These are phyloP conservation scores for Oncorhynchus keta DNA, from an alignment of 2,113 vertebrate species.

Conservation along the genomic window DNA sequence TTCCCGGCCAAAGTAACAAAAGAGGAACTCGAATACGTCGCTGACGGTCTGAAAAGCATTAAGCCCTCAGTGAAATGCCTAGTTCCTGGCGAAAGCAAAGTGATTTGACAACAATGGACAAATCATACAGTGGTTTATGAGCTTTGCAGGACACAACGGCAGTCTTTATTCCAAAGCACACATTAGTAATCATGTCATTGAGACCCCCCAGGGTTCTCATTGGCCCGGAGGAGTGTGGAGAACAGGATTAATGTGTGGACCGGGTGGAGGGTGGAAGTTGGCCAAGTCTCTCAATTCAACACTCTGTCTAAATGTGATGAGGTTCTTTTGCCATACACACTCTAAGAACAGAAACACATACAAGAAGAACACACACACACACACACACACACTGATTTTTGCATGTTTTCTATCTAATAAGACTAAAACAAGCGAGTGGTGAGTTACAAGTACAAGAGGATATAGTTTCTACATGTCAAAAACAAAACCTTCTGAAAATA, in stretches of 20 bases:
- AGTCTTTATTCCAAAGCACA: slow-evolving; percentile 69
- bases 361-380: not conserved
- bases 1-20: slow-evolving; percentile 63
- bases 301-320: not conserved
- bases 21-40: slow-evolving; percentile 68
- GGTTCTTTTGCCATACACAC: not conserved
- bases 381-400: not conserved
- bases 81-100: slow-evolving; percentile 66
- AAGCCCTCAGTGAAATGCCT: slow-evolving; percentile 66
- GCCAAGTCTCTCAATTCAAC: not conserved
- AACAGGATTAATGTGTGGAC: slow-evolving; percentile 71
- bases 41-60: slow-evolving; percentile 64
- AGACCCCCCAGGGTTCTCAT: slow-evolving; percentile 63
- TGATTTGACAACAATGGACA: slow-evolving; percentile 69
- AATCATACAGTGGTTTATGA: slow-evolving; percentile 73
- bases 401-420: not conserved
- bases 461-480: not conserved
- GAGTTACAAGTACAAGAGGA: not conserved
- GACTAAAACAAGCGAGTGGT: not conserved
- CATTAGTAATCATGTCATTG: slow-evolving; percentile 72
- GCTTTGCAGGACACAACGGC: slow-evolving; percentile 69
- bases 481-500: not conserved
- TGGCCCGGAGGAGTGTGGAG: slow-evolving; percentile 60
- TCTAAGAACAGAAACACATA: not conserved
- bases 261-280: not conserved